These are phyloP conservation scores for Nycticorax nycticorax DNA, from an alignment of 2,113 vertebrate genomes.

Conservation along the genomic window DNA sequence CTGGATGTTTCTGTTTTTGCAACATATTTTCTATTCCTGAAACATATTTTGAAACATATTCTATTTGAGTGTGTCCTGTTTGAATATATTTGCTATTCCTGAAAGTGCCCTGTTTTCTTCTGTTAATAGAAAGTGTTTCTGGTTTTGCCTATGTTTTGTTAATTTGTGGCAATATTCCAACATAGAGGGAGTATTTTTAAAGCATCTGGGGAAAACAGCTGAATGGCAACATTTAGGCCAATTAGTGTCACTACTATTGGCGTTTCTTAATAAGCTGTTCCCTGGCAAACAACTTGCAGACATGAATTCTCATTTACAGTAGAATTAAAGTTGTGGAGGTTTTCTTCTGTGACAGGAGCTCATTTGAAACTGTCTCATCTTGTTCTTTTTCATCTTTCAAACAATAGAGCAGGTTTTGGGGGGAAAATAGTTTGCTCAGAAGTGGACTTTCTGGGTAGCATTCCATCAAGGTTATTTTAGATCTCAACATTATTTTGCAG, in stretches of 20 bases:
- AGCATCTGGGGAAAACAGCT: background rate
- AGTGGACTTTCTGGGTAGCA: background rate
- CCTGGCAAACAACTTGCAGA: background rate
- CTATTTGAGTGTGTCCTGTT: no score
- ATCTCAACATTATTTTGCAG: background rate
- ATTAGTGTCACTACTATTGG: fast-evolving
- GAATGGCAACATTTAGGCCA: background rate
- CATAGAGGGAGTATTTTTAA: background rate
- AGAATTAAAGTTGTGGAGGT: background rate
- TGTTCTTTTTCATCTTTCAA: background rate
- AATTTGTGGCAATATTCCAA: background rate
- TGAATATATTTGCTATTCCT: background rate
- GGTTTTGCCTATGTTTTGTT: background rate
- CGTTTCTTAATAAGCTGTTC: background rate
- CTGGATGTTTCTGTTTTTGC: background rate
- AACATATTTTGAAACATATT: background rate
- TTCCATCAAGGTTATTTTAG: background rate
- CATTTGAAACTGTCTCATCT: background rate
- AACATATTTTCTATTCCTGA: background rate
- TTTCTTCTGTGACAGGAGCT: background rate
- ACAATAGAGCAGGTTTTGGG: background rate
- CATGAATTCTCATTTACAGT: background rate
- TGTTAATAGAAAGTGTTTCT: background rate
- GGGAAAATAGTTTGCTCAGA: background rate
- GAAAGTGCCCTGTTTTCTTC: background rate